Percentiles rank a stretch among this genome's conserved stretches.
Conservation (phyloP, 1,140 invertebrate species). For the Hestina assimilis region DNA sequence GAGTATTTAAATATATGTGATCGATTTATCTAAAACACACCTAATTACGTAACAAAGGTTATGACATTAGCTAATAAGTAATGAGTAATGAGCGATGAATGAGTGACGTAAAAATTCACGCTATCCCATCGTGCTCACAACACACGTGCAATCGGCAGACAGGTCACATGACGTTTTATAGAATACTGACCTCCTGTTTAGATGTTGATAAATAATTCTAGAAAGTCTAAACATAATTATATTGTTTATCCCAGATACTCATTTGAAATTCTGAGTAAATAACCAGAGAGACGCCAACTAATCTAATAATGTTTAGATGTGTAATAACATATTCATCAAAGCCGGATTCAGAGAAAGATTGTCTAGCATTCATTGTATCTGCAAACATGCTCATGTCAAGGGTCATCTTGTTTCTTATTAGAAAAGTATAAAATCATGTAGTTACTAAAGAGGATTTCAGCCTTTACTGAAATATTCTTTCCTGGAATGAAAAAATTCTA, state of each 20-base stretch:
- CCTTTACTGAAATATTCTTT: no score
- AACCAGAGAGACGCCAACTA: neutral
- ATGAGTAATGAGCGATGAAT: constrained; percentile 27
- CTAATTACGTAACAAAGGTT: constrained; percentile 8
- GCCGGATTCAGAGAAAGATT: neutral
- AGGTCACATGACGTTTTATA: constrained; percentile 1
- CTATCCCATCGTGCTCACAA: neutral
- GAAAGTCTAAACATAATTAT: neutral
- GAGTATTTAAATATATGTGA: neutral
- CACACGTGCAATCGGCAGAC: constrained; percentile 3
- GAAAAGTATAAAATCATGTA: no score
- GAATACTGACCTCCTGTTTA: constrained; percentile 7
- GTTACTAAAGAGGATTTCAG: no score
- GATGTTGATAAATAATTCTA: neutral
- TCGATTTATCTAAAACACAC: neutral
- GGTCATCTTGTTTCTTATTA: no score
- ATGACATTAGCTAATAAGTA: constrained; percentile 6
- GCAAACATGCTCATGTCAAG: no score
- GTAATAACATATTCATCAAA: neutral
- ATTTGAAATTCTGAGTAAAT: neutral
- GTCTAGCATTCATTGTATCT: neutral
- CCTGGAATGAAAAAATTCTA: no score
- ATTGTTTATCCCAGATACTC: no score
- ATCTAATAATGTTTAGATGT: no score
- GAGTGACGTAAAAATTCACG: constrained; percentile 32